phyloP scores from a whole-genome alignment of 2,797 vertebrate genomes.

The Aulostomus chinensis region DNA sequence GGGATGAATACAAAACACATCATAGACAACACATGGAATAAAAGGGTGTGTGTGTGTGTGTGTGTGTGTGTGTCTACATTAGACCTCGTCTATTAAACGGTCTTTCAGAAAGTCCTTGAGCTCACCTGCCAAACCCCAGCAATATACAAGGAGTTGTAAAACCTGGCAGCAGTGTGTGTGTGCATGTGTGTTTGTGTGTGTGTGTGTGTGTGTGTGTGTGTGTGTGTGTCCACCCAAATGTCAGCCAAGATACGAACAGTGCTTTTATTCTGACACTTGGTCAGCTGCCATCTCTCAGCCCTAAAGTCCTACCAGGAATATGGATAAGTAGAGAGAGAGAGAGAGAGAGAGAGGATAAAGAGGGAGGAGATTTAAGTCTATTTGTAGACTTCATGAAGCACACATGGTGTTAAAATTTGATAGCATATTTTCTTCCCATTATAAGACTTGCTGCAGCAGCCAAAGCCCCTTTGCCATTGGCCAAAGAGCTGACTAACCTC shows the following conservation, averaged over 20 bases:
- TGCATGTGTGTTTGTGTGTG: slow-evolving; percentile 23
- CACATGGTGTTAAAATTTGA: no score
- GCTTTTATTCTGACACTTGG: slow-evolving; percentile 78
- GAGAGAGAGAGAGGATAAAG: slow-evolving; percentile 9
- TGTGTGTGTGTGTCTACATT: slow-evolving; percentile 5
- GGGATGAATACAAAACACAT: slow-evolving; percentile 61
- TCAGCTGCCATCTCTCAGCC: slow-evolving; percentile 62
- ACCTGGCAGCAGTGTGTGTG: slow-evolving; percentile 49
- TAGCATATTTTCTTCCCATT: no score
- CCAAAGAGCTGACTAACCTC: no score
- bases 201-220: slow-evolving; percentile 17
- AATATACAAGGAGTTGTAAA: slow-evolving; percentile 78
- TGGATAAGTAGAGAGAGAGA: slow-evolving; percentile 39
- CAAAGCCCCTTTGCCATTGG: no score
- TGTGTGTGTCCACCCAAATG: slow-evolving; percentile 69
- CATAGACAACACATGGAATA: slow-evolving; percentile 29
- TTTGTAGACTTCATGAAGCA: not conserved
- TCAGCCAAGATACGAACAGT: slow-evolving; percentile 82
- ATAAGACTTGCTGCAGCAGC: no score
- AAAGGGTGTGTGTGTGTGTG: slow-evolving; percentile 9
- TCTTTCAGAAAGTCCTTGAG: slow-evolving; percentile 79
- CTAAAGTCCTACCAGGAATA: slow-evolving; percentile 43
- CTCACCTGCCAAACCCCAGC: slow-evolving; percentile 73
- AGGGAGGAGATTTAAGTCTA: not conserved
- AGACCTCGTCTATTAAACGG: slow-evolving; percentile 62